Percentiles rank a stretch among this genome's conserved stretches.
Conservation (phyloP, 1,140 invertebrate species). For the Brachionus paranguensis region DNA sequence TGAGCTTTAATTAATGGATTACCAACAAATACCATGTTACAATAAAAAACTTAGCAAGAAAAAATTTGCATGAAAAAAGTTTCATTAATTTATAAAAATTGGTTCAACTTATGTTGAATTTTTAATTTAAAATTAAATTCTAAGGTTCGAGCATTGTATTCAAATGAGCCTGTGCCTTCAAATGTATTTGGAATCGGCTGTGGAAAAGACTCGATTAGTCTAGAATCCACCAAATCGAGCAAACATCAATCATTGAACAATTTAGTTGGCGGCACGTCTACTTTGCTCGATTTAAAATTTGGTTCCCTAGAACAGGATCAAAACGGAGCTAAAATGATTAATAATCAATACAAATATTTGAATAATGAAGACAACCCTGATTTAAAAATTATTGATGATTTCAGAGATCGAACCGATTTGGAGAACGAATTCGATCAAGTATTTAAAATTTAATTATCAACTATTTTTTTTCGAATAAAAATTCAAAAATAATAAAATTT, state of each 20-base stretch:
- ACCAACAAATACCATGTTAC: too few species aligned
- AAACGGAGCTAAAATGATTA: background rate
- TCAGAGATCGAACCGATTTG: slow-evolving; percentile 1
- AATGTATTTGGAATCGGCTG: slow-evolving; percentile 3
- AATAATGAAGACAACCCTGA: background rate
- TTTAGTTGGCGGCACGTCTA: slow-evolving; percentile 33
- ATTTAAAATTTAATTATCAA: background rate
- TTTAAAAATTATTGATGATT: slow-evolving; percentile 5
- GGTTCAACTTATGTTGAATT: too few species aligned
- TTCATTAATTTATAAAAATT: too few species aligned
- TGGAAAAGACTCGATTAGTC: background rate
- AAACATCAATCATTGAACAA: slow-evolving; percentile 36
- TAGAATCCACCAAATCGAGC: background rate
- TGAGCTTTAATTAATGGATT: too few species aligned
- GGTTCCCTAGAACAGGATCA: slow-evolving; percentile 3
- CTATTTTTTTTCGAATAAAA: too few species aligned
- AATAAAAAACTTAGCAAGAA: too few species aligned
- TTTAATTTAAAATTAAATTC: background rate
- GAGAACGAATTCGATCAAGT: slow-evolving; percentile 30
- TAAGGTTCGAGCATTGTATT: slow-evolving; percentile 4
- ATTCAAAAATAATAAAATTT: background rate
- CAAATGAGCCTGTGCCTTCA: background rate
- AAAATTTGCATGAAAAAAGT: too few species aligned
- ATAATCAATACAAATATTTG: slow-evolving; percentile 16
- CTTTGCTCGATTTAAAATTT: slow-evolving; percentile 25